A percentile compares a stretch with the other conserved stretches of the same genome.
Conservation (phyloP, 2,888 invertebrate species). For the Adelognathus sp. region DNA sequence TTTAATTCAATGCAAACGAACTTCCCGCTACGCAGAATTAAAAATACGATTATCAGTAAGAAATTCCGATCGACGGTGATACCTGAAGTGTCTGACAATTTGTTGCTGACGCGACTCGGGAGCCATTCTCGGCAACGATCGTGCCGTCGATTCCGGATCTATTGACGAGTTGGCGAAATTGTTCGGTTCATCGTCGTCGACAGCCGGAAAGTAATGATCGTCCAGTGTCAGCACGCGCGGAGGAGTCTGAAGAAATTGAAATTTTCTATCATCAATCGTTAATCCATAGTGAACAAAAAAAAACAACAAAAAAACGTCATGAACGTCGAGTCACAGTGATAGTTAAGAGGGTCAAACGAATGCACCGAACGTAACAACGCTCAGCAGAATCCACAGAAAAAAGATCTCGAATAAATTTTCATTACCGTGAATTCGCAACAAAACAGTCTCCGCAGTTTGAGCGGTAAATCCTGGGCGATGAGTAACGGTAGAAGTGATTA, state of each 20-base stretch:
- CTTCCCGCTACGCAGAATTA: too few relatives aligned
- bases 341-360: constrained; percentile 41
- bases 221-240: constrained; percentile 94
- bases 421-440: constrained; percentile 46
- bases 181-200: constrained; percentile 82
- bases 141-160: constrained; percentile 62
- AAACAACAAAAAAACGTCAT: not conserved
- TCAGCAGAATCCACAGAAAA: constrained; percentile 4
- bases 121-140: constrained; percentile 65
- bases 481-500: constrained; percentile 50
- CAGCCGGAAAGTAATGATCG: constrained; percentile 90
- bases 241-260: constrained; percentile 86
- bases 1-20: too few relatives aligned
- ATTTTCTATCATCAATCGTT: not conserved
- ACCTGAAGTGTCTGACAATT: constrained; percentile 75
- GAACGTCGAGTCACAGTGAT: constrained; percentile 22
- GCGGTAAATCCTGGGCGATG: constrained; percentile 39
- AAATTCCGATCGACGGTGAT: constrained; percentile 15
- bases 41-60: not conserved
- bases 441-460: not conserved
- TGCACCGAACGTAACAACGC: constrained; percentile 2
- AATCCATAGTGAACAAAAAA: not conserved
- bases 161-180: constrained; percentile 63
- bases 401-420: constrained; percentile 5
- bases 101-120: constrained; percentile 67